phyloP scores from a whole-genome alignment of 2,888 invertebrate genomes.

The Thyatira batis region DNA sequence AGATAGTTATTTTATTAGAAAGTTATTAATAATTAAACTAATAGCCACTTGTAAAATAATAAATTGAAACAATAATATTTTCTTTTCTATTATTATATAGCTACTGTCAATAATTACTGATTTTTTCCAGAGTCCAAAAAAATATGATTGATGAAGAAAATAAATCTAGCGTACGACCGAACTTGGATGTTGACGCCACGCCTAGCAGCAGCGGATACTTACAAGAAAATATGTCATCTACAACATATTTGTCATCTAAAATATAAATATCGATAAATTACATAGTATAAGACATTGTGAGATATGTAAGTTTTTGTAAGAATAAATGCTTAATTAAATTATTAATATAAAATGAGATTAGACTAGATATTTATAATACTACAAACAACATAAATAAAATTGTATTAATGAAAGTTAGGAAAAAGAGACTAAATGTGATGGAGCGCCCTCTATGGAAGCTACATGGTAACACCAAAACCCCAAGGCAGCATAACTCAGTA shows the following conservation, averaged over 20 bases:
- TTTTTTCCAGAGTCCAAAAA: constrained; percentile 10
- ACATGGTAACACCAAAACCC: background rate
- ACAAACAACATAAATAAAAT: too few relatives aligned
- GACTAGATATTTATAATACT: too few relatives aligned
- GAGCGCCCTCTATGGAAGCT: background rate
- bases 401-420: too few relatives aligned
- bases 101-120: too few relatives aligned
- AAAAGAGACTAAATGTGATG: too few relatives aligned
- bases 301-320: background rate
- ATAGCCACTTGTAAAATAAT: too few relatives aligned
- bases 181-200: constrained; percentile 14
- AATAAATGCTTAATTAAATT: background rate
- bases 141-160: background rate
- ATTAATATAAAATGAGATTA: too few relatives aligned
- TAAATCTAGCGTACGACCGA: constrained; percentile 10
- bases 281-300: background rate
- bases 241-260: constrained; percentile 53
- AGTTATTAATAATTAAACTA: too few relatives aligned
- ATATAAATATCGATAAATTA: constrained; percentile 30
- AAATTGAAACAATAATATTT: too few relatives aligned
- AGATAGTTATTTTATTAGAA: too few relatives aligned
- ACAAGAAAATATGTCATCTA: constrained; percentile 49
- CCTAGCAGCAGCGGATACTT: constrained; percentile 26
- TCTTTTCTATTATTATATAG: too few relatives aligned
- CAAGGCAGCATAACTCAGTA: background rate